These are phyloP conservation scores for Drosophila triauraria DNA, from an alignment of 1,140 invertebrate genomes.

Conservation along the genomic window DNA sequence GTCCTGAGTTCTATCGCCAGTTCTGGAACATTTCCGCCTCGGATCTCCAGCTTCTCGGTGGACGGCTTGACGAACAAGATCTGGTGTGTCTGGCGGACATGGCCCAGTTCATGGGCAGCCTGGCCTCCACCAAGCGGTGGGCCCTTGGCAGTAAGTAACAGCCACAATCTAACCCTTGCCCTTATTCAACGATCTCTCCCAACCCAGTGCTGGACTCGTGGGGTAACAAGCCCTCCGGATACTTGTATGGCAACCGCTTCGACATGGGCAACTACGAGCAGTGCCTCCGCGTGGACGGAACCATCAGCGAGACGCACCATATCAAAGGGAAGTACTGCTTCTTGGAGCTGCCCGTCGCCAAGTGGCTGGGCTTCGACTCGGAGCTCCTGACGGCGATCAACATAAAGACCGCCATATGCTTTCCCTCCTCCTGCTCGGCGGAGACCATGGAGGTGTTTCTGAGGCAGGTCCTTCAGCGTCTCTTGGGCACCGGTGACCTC, in stretches of 20 bases:
- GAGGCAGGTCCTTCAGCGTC: conserved; percentile 24
- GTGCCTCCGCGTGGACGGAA: conserved; percentile 45
- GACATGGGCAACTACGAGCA: conserved; percentile 73
- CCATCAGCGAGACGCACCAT: background rate
- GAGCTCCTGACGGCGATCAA: rapidly evolving
- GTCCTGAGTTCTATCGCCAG: conserved; percentile 35
- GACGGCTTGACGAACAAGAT: conserved; percentile 27
- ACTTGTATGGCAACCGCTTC: conserved; percentile 44
- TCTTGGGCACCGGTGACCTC: conserved; percentile 18
- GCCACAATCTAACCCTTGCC: too few relatives aligned
- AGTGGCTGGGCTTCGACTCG: background rate
- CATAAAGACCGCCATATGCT: conserved; percentile 45
- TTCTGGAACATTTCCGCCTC: conserved; percentile 31
- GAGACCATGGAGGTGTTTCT: conserved; percentile 44
- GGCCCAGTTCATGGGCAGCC: conserved; percentile 10
- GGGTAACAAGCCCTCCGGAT: conserved; percentile 61
- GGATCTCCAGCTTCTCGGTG: conserved; percentile 15
- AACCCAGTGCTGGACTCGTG: conserved; percentile 69
- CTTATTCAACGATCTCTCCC: background rate
- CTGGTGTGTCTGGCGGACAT: conserved; percentile 47
- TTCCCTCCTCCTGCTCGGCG: conserved; percentile 51
- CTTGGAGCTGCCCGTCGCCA: conserved; percentile 23
- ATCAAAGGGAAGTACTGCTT: conserved; percentile 64
- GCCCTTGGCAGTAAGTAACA: conserved; percentile 55
- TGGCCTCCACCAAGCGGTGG: conserved; percentile 35